A percentile compares a stretch with the other conserved stretches of the same genome.
phyloP scores from a whole-genome alignment of 2,888 invertebrate genomes.

The Zaprionus bogoriensis region DNA sequence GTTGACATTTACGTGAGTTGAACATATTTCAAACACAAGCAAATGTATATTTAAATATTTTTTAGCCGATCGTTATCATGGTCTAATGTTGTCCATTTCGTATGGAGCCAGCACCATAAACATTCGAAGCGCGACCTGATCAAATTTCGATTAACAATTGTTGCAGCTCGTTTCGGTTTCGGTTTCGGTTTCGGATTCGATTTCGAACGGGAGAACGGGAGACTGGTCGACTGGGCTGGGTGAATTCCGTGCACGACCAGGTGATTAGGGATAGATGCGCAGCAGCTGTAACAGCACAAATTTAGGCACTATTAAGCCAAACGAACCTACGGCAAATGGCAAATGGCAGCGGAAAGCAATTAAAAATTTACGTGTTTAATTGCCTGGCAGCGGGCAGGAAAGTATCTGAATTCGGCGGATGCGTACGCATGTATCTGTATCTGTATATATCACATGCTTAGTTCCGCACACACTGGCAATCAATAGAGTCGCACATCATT shows the following conservation, averaged over 20 bases:
- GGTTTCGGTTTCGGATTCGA: neutral
- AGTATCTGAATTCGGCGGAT: conserved; percentile 2
- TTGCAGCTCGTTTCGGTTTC: conserved; percentile 15
- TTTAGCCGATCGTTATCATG: conserved; percentile 15
- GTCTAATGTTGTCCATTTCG: conserved; percentile 28
- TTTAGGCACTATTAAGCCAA: conserved; percentile 70
- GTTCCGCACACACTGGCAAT: conserved; percentile 40
- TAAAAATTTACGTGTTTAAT: conserved; percentile 60
- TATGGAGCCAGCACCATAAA: conserved; percentile 13
- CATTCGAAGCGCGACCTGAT: conserved; percentile 4
- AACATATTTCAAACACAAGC: no score
- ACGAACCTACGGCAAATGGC: conserved; percentile 27
- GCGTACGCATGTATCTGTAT: neutral
- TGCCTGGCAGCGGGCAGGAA: conserved; percentile 7
- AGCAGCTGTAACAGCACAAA: conserved; percentile 62
- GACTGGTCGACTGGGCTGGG: no score
- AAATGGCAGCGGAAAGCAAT: conserved; percentile 53
- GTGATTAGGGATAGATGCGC: conserved; percentile 54
- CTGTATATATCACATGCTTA: neutral
- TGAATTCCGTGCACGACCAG: conserved; percentile 9
- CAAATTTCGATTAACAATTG: conserved; percentile 29
- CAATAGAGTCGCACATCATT: conserved; percentile 44
- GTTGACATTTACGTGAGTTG: no score
- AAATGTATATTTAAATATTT: neutral
- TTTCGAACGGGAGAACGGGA: no score